phyloP scores from a whole-genome alignment of 2,888 invertebrate genomes.

The Dasypogon diadema region DNA sequence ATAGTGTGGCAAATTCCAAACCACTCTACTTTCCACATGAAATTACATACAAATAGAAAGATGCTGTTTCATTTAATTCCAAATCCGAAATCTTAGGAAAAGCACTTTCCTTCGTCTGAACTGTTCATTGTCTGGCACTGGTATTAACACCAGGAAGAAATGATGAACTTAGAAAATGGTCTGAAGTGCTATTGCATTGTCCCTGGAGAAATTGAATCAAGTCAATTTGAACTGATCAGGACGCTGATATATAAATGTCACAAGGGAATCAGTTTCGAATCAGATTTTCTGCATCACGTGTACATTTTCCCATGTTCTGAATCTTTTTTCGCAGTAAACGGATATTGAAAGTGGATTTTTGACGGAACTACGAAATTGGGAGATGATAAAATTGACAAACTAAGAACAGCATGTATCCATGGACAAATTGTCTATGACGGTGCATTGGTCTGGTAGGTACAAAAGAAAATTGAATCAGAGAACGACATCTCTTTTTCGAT shows the following conservation, averaged over 20 bases:
- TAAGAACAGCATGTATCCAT: not conserved
- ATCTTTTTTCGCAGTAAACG: not conserved
- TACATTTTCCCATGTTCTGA: not conserved
- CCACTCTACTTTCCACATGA: not conserved
- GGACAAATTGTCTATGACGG: not conserved
- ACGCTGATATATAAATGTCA: constrained; percentile 6
- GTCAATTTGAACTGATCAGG: constrained; percentile 13
- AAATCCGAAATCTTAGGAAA: constrained; percentile 6
- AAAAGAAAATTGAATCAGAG: constrained; percentile 1
- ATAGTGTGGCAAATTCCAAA: not conserved
- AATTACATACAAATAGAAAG: constrained; percentile 6
- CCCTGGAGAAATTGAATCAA: constrained; percentile 7
- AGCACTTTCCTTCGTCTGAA: not conserved
- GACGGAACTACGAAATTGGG: not conserved
- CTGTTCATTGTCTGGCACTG: not conserved
- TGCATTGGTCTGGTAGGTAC: not conserved
- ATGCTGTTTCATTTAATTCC: constrained; percentile 4
- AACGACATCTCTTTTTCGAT: constrained; percentile 11
- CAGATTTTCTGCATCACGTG: constrained; percentile 16
- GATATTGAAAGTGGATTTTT: constrained; percentile 16
- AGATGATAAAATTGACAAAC: constrained; percentile 11
- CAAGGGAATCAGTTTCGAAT: constrained; percentile 18
- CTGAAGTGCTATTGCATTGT: constrained; percentile 10
- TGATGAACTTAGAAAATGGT: constrained; percentile 7
- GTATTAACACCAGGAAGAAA: not conserved